Evolutionary conservation across 2,888 invertebrate genomes (phyloP).

Genomic region (Drosophila nigritarsus): DNA sequence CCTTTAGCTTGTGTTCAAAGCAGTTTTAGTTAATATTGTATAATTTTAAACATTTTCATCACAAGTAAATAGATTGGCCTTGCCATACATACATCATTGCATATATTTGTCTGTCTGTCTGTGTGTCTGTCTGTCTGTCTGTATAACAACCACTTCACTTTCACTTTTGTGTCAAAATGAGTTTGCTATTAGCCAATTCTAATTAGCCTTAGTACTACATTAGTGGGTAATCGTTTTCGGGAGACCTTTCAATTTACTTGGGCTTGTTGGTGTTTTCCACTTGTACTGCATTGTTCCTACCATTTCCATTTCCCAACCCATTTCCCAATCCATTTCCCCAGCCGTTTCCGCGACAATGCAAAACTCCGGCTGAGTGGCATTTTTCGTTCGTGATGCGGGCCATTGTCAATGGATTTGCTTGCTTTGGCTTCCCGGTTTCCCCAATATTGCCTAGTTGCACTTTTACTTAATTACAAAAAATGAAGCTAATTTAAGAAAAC

Average conservation of each 20-base stretch:
- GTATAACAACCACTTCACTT: neutral
- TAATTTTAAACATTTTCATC: neutral
- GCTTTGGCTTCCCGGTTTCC: slow-evolving; percentile 39
- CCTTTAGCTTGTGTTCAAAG: neutral
- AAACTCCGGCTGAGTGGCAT: neutral
- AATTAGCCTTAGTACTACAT: neutral
- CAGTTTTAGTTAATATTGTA: neutral
- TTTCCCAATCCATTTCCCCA: neutral
- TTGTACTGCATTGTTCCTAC: neutral
- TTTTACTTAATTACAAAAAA: slow-evolving; percentile 45
- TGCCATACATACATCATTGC: no score
- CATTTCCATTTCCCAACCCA: neutral
- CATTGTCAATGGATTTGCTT: slow-evolving; percentile 35
- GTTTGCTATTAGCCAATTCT: neutral
- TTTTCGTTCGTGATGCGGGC: slow-evolving; percentile 1
- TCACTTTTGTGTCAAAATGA: neutral
- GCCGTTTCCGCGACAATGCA: neutral
- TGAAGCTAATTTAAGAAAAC: neutral
- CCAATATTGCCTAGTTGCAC: slow-evolving; percentile 36
- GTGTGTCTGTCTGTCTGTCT: neutral
- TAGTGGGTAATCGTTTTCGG: neutral
- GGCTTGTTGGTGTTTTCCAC: neutral
- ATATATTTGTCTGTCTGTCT: neutral
- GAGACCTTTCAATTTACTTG: neutral
- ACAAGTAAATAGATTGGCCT: neutral